phyloP scores from a whole-genome alignment of 2,888 invertebrate genomes.

The Apamea epomidion region DNA sequence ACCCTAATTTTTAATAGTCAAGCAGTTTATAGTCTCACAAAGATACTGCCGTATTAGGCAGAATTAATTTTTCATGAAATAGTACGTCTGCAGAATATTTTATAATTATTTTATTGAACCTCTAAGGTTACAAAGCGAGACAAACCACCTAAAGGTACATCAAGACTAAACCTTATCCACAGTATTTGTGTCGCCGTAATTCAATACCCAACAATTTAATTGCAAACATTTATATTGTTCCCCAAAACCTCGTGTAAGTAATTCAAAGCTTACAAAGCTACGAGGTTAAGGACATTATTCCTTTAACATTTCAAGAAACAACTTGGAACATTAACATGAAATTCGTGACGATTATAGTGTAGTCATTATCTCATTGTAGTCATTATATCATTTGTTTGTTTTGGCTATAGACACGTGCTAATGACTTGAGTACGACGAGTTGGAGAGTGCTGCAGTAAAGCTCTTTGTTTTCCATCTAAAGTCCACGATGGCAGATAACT shows the following conservation, averaged over 20 bases:
- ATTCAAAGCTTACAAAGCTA: conserved; percentile 40
- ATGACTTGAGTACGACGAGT: conserved; percentile 37
- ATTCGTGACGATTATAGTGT: conserved; percentile 1
- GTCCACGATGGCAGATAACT: conserved; percentile 57
- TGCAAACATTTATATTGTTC: conserved; percentile 52
- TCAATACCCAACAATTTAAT: conserved; percentile 51
- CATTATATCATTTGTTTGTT: conserved; percentile 2
- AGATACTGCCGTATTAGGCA: neutral
- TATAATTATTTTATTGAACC: conserved; percentile 3
- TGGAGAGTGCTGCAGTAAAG: conserved; percentile 36
- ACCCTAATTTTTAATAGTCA: neutral
- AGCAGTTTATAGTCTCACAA: neutral
- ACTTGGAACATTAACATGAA: conserved; percentile 33
- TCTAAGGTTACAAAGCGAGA: conserved; percentile 17
- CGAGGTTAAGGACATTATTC: conserved; percentile 38
- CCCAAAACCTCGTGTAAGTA: conserved; percentile 38
- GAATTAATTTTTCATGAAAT: neutral
- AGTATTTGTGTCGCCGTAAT: conserved; percentile 49
- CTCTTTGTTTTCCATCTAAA: conserved; percentile 43
- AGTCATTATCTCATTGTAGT: neutral
- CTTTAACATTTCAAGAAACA: conserved; percentile 32
- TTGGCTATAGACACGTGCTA: conserved; percentile 17
- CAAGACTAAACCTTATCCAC: conserved; percentile 14
- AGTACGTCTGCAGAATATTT: neutral
- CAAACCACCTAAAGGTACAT: conserved; percentile 17